Evolutionary conservation across 2,113 vertebrate species (phyloP).

Genomic region (Pavo muticus): DNA sequence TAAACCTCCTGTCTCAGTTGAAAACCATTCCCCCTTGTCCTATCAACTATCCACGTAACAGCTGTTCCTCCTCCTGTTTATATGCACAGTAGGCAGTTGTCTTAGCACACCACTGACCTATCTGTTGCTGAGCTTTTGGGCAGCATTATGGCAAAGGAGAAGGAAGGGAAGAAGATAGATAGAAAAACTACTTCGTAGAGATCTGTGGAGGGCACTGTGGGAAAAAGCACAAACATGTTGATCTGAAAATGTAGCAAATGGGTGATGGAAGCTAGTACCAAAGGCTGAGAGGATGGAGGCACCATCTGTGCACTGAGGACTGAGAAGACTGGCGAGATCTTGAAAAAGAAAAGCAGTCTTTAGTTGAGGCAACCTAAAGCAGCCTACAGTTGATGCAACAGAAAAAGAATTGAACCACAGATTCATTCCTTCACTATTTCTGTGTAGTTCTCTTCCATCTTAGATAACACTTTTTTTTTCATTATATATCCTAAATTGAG

Average conservation of each 20-base stretch:
- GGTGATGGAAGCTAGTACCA: background rate
- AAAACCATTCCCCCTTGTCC: no score
- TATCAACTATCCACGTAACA: no score
- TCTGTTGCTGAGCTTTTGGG: background rate
- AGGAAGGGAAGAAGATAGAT: accelerated
- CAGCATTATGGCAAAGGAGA: background rate
- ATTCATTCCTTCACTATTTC: background rate
- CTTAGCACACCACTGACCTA: background rate
- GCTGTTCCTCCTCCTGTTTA: no score
- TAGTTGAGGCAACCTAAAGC: background rate
- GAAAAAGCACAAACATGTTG: background rate
- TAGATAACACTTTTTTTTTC: background rate
- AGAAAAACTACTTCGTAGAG: background rate
- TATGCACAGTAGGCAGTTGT: background rate
- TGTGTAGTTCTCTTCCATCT: background rate
- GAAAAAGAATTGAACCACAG: background rate
- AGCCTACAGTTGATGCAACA: background rate
- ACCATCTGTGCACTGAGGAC: background rate
- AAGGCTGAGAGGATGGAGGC: background rate
- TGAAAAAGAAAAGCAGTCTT: background rate
- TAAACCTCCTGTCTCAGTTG: no score
- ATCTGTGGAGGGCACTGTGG: background rate
- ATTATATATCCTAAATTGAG: background rate
- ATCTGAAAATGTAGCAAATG: background rate
- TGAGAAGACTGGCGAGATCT: background rate